Base-by-base conservation (phyloP, 2,113 vertebrate genomes). In the Syngnathus typhle region DNA sequence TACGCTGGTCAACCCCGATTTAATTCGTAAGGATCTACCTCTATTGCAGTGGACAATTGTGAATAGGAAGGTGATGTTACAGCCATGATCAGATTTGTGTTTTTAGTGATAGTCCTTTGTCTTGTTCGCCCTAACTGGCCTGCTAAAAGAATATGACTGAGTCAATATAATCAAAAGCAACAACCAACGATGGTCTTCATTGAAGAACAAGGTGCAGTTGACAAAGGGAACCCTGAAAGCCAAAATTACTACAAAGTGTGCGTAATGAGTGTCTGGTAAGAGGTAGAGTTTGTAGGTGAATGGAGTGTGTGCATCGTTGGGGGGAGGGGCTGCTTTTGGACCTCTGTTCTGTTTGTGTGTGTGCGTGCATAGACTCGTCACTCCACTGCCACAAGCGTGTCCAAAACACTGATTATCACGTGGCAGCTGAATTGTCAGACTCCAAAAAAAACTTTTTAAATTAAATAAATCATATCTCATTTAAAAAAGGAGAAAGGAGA, bases 361-460 rank as follows among this genome's bases (percentile, higher is more conserved):
- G 58, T 12, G 37, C 69, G 73, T 85, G 77, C 81, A 86, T 74
- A 80, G 74, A 69, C 71, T 18, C 68, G 74, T 76, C n/a, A 36
- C 38, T 46, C n/a, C 60, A 16, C 39, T n/a, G 13, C 38, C 54
- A 36, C 23, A 32, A 61, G 60, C 11, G 1, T 21, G 60, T 69
- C 51, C 55, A 15, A 47, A 79, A 84, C 76, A 83, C 83, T 82
- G 89, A 91, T 91, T 87, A 89, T 90, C 88, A 59, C 69, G 80
- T 82, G 87, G 87, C 79, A 83, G 79, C n/a, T 79, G 65, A 87
- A 84, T 81, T 79, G 82, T 90, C 78, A 74, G 81, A 78, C 82
- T 77, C 80, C 59, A 27, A 27, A 75, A 81, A 76, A 74, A 65
- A 36, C 49, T 73, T 12, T 81, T 87, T 85, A 88, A 89, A 85